These are phyloP conservation scores for Hoplodrina ambigua DNA, from an alignment of 2,888 invertebrate species.

Conservation along the genomic window DNA sequence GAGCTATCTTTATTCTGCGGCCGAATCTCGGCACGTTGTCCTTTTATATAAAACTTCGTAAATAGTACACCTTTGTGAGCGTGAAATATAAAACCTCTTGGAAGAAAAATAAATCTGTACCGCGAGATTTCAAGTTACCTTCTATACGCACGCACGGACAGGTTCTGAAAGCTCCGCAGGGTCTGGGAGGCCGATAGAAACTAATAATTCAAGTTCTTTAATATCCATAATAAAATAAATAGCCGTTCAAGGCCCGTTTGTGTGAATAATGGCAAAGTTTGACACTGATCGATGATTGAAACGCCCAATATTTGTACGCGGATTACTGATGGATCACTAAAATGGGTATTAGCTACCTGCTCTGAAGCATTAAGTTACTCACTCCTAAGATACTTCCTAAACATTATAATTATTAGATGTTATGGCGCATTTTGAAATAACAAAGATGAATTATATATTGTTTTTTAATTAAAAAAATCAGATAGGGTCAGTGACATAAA, in stretches of 20 bases:
- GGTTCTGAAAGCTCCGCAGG: constrained; percentile 15
- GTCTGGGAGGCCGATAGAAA: constrained; percentile 31
- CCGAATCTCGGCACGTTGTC: constrained; percentile 24
- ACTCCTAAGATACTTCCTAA: background rate
- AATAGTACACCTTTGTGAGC: constrained; percentile 29
- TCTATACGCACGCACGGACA: constrained; percentile 29
- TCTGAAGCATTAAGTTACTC: constrained; percentile 32
- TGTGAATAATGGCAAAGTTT: constrained; percentile 70
- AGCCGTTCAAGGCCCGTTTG: constrained; percentile 62
- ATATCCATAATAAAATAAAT: constrained; percentile 62
- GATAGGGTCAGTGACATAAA: too few species aligned
- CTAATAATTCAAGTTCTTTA: constrained; percentile 56
- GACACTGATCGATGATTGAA: constrained; percentile 74
- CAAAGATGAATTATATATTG: background rate
- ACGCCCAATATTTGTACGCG: constrained; percentile 59
- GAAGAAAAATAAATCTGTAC: constrained; percentile 42
- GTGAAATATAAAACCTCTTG: constrained; percentile 21
- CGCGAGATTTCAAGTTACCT: constrained; percentile 31
- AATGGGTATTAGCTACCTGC: constrained; percentile 54
- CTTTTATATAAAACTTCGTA: constrained; percentile 33
- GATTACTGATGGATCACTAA: constrained; percentile 61
- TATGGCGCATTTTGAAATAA: background rate
- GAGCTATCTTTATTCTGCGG: constrained; percentile 20
- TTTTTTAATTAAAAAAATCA: background rate
- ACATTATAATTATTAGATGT: constrained; percentile 7